A percentile compares a stretch with the other conserved stretches of the same genome.
Conservation (phyloP, 2,797 vertebrate genomes). For the Clarias laeviceps region DNA sequence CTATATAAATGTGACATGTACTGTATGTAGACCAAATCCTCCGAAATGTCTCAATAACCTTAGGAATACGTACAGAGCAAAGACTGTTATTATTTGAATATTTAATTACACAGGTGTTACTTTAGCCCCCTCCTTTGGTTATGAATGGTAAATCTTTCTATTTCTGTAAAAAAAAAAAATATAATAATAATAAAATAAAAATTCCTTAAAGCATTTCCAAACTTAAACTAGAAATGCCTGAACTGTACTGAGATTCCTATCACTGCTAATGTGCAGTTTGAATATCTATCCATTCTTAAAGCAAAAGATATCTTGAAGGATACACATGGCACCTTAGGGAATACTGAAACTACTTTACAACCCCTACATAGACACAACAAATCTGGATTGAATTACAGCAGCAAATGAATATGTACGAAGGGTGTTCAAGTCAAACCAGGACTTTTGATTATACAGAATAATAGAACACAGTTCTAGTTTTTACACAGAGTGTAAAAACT, state of each 20-base stretch:
- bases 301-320: not conserved
- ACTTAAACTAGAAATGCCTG: not conserved
- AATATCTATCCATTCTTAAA: not conserved
- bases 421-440: not conserved
- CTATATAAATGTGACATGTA: not conserved
- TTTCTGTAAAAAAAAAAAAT: not conserved
- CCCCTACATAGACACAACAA: not conserved
- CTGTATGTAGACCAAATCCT: not conserved
- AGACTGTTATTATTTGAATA: slow-evolving; percentile 39
- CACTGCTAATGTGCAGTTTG: not conserved
- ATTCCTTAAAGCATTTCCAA: slow-evolving; percentile 4
- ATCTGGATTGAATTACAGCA: slow-evolving; percentile 35
- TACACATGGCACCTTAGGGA: slow-evolving; percentile 4
- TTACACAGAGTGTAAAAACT: too few relatives aligned
- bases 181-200: slow-evolving; percentile 10
- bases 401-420: slow-evolving; percentile 26
- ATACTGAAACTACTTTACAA: not conserved
- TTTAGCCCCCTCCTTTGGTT: slow-evolving; percentile 68
- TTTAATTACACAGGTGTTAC: slow-evolving; percentile 11
- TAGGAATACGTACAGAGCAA: not conserved
- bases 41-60: not conserved
- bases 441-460: too few relatives aligned
- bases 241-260: not conserved
- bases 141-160: slow-evolving; percentile 28
- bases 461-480: too few relatives aligned